Evolutionary conservation across 2,113 vertebrate species (phyloP).

Genomic region (Leuciscus idus): DNA sequence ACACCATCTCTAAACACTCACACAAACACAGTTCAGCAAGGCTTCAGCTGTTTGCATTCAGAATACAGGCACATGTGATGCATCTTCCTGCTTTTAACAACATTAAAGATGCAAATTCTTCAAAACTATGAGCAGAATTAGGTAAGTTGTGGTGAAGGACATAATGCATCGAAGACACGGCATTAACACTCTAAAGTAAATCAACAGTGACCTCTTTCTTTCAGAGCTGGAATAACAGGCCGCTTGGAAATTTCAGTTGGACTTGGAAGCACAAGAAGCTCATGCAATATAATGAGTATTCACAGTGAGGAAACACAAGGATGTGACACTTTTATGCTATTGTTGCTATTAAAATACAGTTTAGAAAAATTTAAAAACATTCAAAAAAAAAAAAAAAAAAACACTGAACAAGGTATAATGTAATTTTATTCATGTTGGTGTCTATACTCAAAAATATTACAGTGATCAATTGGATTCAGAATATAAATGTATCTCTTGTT

Average conservation of each 20-base stretch:
- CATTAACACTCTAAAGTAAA: slow-evolving; percentile 66
- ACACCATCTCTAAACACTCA: background rate
- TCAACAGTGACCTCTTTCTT: slow-evolving; percentile 83
- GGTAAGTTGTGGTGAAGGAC: background rate
- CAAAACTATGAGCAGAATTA: background rate
- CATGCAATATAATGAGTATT: background rate
- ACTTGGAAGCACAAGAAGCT: background rate
- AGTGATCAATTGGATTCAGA: background rate
- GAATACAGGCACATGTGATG: no score
- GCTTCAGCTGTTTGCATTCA: background rate
- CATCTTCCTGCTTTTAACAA: background rate
- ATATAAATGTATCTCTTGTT: background rate
- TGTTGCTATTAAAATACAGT: background rate
- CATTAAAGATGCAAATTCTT: background rate
- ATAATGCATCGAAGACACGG: slow-evolving; percentile 58
- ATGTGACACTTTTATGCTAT: background rate
- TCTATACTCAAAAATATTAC: background rate
- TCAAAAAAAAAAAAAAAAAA: no score
- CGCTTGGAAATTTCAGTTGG: slow-evolving; percentile 9
- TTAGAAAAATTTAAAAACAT: background rate
- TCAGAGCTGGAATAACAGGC: slow-evolving; percentile 66
- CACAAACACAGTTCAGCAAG: background rate
- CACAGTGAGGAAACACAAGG: background rate
- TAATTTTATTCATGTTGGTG: no score
- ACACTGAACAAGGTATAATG: background rate